phyloP scores from a whole-genome alignment of 2,797 vertebrate genomes.

The Lithobates sylvaticus region DNA sequence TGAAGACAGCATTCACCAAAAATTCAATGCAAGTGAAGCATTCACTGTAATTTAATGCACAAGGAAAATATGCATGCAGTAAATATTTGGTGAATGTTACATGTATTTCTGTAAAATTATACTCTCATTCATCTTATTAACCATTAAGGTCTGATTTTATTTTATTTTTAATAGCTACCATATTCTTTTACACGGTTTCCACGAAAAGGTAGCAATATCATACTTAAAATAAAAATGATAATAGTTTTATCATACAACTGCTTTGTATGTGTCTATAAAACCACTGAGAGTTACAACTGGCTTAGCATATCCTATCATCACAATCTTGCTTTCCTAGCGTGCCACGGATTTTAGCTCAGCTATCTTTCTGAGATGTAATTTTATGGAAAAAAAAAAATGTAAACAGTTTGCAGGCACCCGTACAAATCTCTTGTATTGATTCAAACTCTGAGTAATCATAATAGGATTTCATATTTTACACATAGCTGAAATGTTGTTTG shows the following conservation, averaged over 20 bases:
- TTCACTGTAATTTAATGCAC: too few relatives aligned
- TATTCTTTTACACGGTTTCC: too few relatives aligned
- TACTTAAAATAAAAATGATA: background rate
- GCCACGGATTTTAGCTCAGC: background rate
- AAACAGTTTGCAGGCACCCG: constrained; percentile 11
- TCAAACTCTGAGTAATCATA: background rate
- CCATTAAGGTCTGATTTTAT: too few relatives aligned
- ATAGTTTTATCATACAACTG: background rate
- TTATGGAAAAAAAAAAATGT: constrained; percentile 9
- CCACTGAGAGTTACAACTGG: constrained; percentile 9
- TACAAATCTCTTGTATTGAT: constrained; percentile 22
- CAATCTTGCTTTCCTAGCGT: constrained; percentile 10
- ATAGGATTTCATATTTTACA: constrained; percentile 6
- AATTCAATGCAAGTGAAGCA: too few relatives aligned
- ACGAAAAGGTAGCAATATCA: background rate
- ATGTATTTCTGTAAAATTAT: too few relatives aligned
- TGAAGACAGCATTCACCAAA: too few relatives aligned
- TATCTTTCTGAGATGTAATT: constrained; percentile 32
- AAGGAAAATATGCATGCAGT: too few relatives aligned
- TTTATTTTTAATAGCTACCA: too few relatives aligned
- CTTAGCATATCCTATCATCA: constrained; percentile 15
- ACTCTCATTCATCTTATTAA: too few relatives aligned
- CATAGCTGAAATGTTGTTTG: background rate
- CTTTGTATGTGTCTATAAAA: background rate
- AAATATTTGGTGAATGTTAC: too few relatives aligned